These are phyloP conservation scores for Volucella inanis DNA, from an alignment of 2,888 invertebrate species.

Conservation along the genomic window DNA sequence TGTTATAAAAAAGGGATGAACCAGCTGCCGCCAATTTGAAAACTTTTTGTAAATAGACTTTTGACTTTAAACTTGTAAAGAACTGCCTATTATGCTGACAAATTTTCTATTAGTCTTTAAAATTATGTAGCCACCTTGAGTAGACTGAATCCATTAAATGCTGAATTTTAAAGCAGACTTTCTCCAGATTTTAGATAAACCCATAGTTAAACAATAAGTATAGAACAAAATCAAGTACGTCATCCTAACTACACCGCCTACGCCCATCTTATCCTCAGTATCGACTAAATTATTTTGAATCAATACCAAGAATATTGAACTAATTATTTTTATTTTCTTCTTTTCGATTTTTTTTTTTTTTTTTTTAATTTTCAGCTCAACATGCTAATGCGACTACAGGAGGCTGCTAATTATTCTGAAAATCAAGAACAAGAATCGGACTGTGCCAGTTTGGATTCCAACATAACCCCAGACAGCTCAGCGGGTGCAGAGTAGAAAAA, in stretches of 20 bases:
- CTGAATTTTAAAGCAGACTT: too few species aligned
- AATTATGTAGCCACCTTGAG: too few species aligned
- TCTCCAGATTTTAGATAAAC: too few species aligned
- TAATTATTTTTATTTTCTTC: constrained; percentile 1
- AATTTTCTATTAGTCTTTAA: too few species aligned
- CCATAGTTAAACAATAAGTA: too few species aligned
- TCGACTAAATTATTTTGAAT: not conserved
- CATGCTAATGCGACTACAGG: constrained; percentile 97
- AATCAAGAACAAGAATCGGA: constrained; percentile 96
- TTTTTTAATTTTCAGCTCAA: constrained; percentile 87
- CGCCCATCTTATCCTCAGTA: not conserved
- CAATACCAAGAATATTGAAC: not conserved
- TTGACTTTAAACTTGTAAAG: too few species aligned
- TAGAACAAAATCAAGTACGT: not conserved
- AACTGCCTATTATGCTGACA: too few species aligned
- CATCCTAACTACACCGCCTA: not conserved
- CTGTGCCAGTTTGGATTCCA: constrained; percentile 92
- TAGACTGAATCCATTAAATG: too few species aligned
- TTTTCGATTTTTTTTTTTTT: not conserved
- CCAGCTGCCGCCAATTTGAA: too few species aligned
- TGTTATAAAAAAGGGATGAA: too few species aligned
- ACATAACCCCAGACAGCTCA: constrained; percentile 88
- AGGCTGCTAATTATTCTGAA: constrained; percentile 96
- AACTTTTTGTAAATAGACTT: too few species aligned
- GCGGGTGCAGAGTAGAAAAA: constrained; percentile 82